phyloP scores from a whole-genome alignment of 2,797 vertebrate species.

The Halcyon chelicuti region DNA sequence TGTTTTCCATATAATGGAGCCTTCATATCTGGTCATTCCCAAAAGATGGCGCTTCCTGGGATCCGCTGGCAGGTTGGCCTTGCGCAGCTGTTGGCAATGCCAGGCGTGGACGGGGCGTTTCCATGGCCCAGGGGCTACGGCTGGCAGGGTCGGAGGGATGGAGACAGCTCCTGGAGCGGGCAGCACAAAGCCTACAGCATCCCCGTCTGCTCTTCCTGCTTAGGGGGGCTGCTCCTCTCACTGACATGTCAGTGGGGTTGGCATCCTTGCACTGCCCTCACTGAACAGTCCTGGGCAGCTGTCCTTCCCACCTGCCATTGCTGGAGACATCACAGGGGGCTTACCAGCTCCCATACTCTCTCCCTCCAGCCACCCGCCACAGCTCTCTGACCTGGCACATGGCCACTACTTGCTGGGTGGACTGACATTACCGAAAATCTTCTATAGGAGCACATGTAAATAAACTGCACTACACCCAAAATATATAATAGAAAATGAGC shows the following conservation, averaged over 20 bases:
- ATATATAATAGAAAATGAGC: not conserved
- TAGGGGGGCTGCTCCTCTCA: not conserved
- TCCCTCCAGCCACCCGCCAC: fast-evolving
- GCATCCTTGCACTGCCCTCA: not conserved
- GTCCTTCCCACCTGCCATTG: fast-evolving
- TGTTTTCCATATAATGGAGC: constrained; percentile 60
- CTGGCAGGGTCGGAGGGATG: fast-evolving
- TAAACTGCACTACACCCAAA: not conserved
- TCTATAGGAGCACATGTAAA: not conserved
- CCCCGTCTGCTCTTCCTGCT: not conserved
- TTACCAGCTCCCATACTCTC: fast-evolving
- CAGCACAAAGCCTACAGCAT: not conserved
- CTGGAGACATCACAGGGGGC: not conserved
- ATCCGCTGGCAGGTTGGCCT: not conserved
- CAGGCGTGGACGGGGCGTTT: not conserved
- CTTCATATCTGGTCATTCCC: constrained; percentile 41
- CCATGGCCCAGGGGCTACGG: not conserved
- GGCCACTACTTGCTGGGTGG: not conserved
- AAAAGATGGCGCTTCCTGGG: not conserved
- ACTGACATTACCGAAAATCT: fast-evolving
- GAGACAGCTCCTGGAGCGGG: not conserved
- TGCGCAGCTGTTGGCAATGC: constrained; percentile 34
- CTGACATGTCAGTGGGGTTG: fast-evolving
- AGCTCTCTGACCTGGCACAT: not conserved
- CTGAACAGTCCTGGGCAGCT: not conserved